phyloP scores from a whole-genome alignment of 30 jellyfish, hydroid and myxozoan genomes.

The Aurelia coerulea region DNA sequence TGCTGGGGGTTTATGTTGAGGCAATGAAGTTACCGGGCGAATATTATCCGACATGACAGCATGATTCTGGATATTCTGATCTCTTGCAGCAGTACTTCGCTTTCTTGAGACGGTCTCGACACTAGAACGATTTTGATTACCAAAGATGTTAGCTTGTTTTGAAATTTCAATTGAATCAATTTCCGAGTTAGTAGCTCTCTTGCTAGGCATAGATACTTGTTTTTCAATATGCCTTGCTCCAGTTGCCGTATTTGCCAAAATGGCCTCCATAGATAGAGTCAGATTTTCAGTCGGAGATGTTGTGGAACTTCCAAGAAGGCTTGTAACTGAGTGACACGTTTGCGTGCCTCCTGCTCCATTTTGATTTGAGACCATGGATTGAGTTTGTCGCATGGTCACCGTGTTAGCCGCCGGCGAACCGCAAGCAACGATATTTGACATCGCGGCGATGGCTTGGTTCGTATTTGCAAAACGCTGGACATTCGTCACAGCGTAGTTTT shows the following conservation, averaged over 20 bases:
- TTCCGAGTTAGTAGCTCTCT: not conserved
- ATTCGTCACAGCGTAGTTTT: not conserved
- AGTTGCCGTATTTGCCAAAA: constrained; percentile 8
- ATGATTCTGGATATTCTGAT: not conserved
- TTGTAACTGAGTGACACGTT: constrained; percentile 57
- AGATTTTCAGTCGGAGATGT: constrained; percentile 39
- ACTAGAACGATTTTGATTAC: not conserved
- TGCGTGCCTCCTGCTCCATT: constrained; percentile 19
- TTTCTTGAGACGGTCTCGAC: not conserved
- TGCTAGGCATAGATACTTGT: not conserved
- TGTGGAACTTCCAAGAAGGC: constrained; percentile 22
- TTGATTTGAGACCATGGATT: not conserved
- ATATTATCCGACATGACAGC: not conserved
- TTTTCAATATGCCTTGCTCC: not conserved
- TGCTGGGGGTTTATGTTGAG: not conserved
- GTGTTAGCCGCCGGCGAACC: not conserved
- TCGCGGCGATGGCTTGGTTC: not conserved
- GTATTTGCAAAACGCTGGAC: not conserved
- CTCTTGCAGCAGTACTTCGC: not conserved
- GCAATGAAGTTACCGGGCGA: not conserved
- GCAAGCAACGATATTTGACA: not conserved
- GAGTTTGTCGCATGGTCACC: constrained; percentile 1
- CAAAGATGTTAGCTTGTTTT: not conserved
- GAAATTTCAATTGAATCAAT: not conserved
- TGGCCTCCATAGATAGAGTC: constrained; percentile 36